A percentile compares a stretch with the other conserved stretches of the same genome.
phyloP scores from a whole-genome alignment of 1,140 invertebrate species.

The Probaryconus sp. region DNA sequence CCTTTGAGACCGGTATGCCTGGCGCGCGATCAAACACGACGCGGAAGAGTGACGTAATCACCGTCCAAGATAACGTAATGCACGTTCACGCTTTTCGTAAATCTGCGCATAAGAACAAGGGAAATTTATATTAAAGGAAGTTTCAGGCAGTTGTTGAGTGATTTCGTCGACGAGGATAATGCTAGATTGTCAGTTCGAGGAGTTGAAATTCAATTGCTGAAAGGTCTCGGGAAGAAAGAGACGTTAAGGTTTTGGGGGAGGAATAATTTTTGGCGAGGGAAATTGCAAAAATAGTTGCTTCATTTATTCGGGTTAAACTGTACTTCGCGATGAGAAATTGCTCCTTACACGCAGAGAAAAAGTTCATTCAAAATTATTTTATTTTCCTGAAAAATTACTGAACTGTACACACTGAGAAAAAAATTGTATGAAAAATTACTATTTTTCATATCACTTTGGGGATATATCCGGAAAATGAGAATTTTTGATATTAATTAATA shows the following conservation, averaged over 20 bases:
- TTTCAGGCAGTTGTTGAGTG: slow-evolving; percentile 2
- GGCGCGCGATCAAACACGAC: slow-evolving; percentile 25
- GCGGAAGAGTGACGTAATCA: slow-evolving; percentile 34
- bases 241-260: slow-evolving; percentile 1
- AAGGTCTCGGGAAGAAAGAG: too few species aligned
- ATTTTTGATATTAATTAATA: too few species aligned
- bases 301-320: slow-evolving; percentile 4
- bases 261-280: slow-evolving; percentile 28
- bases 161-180: slow-evolving; percentile 18
- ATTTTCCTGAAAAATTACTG: too few species aligned
- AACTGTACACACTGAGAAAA: too few species aligned
- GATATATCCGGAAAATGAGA: too few species aligned
- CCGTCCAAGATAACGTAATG: not conserved
- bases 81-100: slow-evolving; percentile 33
- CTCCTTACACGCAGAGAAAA: too few species aligned
- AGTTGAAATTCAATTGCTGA: too few species aligned
- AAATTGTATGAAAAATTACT: too few species aligned
- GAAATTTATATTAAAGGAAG: slow-evolving; percentile 13
- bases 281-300: slow-evolving; percentile 18
- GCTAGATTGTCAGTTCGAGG: not conserved
- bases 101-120: slow-evolving; percentile 27
- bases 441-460: too few species aligned
- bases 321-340: too few species aligned
- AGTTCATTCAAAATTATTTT: too few species aligned
- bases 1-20: slow-evolving; percentile 2